Conservation (phyloP, 2,797 vertebrate species). For the Momotus momota region DNA sequence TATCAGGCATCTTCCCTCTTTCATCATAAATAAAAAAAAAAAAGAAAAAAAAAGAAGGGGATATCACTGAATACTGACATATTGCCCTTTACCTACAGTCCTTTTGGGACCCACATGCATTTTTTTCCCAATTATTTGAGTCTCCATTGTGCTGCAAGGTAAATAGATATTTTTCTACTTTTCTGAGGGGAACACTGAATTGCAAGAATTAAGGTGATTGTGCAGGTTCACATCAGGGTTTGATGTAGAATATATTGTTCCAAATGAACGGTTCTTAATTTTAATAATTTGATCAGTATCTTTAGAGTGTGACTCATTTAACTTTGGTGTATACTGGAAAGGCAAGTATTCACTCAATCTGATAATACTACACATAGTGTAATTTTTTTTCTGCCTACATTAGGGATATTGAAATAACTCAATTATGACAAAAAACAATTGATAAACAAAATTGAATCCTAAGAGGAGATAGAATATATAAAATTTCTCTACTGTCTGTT, state of each 20-base stretch:
- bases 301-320: not conserved
- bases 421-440: not conserved
- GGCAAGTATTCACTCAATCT: not conserved
- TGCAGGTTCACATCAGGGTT: not conserved
- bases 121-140: not conserved
- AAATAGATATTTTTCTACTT: not conserved
- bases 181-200: not conserved
- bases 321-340: not conserved
- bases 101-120: not conserved
- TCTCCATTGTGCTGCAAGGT: not conserved
- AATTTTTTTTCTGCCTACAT: not conserved
- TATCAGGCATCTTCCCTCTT: not conserved
- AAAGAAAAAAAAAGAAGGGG: accelerated
- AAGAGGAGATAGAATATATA: not conserved
- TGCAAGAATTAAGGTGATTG: not conserved
- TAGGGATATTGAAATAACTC: not conserved
- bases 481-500: not conserved
- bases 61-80: not conserved
- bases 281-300: not conserved
- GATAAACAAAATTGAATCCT: not conserved
- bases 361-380: not conserved
- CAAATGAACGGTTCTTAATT: not conserved
- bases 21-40: not conserved
- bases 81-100: not conserved
- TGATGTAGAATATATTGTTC: not conserved